These are phyloP conservation scores for Phycodurus eques DNA, from an alignment of 2,113 vertebrate genomes.

Conservation along the genomic window DNA sequence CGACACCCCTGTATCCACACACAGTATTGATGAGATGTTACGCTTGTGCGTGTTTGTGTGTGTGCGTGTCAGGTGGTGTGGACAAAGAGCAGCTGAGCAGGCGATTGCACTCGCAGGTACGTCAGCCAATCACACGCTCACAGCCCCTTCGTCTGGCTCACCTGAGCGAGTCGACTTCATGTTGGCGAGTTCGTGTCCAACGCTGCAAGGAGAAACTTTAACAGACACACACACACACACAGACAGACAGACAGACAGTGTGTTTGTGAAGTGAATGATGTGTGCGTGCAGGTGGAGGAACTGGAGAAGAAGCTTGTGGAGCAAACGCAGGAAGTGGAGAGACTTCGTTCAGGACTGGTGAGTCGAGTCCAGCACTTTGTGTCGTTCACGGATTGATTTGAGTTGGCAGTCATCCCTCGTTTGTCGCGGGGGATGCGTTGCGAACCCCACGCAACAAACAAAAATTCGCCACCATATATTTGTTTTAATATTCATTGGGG, in stretches of 20 bases:
- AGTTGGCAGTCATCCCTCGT: neutral
- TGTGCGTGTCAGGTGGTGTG: neutral
- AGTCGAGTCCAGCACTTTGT: neutral
- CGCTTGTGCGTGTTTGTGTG: slow-evolving; percentile 6
- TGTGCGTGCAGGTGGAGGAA: slow-evolving; percentile 76
- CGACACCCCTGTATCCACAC: neutral
- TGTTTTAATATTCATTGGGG: too few relatives aligned
- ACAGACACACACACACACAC: too few relatives aligned
- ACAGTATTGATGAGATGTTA: slow-evolving; percentile 1
- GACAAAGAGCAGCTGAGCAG: slow-evolving; percentile 68
- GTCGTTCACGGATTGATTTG: too few relatives aligned
- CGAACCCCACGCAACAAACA: too few relatives aligned
- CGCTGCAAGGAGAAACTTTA: too few relatives aligned
- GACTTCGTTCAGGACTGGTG: slow-evolving; percentile 84
- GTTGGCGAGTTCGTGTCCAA: too few relatives aligned
- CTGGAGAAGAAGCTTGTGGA: slow-evolving; percentile 83
- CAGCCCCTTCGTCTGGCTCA: neutral
- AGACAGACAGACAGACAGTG: too few relatives aligned
- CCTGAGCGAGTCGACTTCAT: too few relatives aligned
- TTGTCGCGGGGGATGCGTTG: neutral
- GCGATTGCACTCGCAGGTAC: slow-evolving; percentile 83
- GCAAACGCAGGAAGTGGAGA: slow-evolving; percentile 84
- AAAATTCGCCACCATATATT: too few relatives aligned
- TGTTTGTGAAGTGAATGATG: too few relatives aligned
- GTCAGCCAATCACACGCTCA: neutral